Conservation (phyloP, 2,113 vertebrate genomes). For the Calidris pugnax region DNA sequence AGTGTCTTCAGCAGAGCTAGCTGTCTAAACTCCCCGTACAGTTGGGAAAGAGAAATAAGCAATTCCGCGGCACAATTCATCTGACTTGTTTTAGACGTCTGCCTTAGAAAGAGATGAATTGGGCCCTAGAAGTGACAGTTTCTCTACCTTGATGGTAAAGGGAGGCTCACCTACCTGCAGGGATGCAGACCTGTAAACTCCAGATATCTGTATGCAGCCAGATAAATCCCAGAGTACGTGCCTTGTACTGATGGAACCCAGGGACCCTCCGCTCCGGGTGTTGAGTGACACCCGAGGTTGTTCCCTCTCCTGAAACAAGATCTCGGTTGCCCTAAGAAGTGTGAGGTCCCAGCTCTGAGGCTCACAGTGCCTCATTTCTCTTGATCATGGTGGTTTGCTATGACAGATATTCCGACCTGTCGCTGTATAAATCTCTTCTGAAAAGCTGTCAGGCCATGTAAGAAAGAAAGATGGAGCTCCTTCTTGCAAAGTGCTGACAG, state of each 20-base stretch:
- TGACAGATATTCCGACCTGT: constrained; percentile 45
- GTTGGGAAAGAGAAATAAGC: constrained; percentile 11
- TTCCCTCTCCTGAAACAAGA: background rate
- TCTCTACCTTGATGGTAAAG: background rate
- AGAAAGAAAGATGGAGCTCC: constrained; percentile 63
- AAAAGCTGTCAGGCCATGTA: constrained; percentile 55
- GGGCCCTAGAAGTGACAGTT: background rate
- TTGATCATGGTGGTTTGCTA: background rate
- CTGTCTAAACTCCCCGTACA: background rate
- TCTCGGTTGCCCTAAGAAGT: background rate
- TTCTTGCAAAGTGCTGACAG: constrained; percentile 54
- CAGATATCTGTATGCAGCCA: background rate
- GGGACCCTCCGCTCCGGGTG: background rate
- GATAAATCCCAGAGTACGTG: background rate
- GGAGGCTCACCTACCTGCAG: background rate
- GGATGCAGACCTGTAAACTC: background rate
- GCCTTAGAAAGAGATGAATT: constrained; percentile 16
- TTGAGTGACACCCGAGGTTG: accelerated
- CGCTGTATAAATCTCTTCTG: constrained; percentile 64
- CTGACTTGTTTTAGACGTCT: background rate
- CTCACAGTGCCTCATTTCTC: background rate
- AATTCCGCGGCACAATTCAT: constrained; percentile 11
- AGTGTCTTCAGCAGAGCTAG: background rate
- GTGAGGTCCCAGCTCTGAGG: background rate
- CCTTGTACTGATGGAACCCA: background rate